Percentiles rank a stretch among this genome's conserved stretches.
Evolutionary conservation across 1,140 invertebrate genomes (phyloP).

Genomic region (Euglossa dilemma): DNA sequence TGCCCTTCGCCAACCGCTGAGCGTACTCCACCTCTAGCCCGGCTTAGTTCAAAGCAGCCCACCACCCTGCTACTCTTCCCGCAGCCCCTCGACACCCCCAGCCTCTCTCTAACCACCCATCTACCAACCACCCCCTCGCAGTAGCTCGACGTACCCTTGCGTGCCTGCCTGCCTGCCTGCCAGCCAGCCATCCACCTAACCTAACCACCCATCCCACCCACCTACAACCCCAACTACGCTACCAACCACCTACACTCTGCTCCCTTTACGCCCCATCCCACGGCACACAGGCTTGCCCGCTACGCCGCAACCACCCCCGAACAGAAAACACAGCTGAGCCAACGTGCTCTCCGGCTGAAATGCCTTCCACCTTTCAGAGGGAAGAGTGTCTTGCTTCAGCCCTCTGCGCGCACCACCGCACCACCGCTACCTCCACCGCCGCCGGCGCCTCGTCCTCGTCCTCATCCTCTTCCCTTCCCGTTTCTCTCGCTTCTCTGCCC

Average conservation of each 20-base stretch:
- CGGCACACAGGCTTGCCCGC: constrained; percentile 58
- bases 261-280: constrained; percentile 63
- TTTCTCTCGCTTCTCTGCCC: constrained; percentile 7
- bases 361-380: constrained; percentile 73
- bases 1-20: constrained; percentile 73
- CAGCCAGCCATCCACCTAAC: constrained; percentile 73
- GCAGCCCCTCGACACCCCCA: constrained; percentile 63
- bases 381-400: constrained; percentile 67
- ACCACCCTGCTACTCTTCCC: constrained; percentile 65
- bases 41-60: constrained; percentile 79
- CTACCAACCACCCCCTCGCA: constrained; percentile 63
- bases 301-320: constrained; percentile 74
- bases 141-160: constrained; percentile 76
- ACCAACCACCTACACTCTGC: constrained; percentile 68
- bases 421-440: constrained; percentile 8
- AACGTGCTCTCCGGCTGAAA: constrained; percentile 74
- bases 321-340: constrained; percentile 81
- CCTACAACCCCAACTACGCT: constrained; percentile 55
- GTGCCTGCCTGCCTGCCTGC: constrained; percentile 64
- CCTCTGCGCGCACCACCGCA: constrained; percentile 11
- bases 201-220: constrained; percentile 67
- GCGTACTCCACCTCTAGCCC: constrained; percentile 71
- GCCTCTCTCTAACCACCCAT: constrained; percentile 63
- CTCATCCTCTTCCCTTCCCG: constrained; percentile 47
- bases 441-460: constrained; percentile 43